Evolutionary conservation across 2,888 invertebrate species (phyloP), one percentile per base, ranked within the genome.

Genomic region (Apamea anceps): DNA sequence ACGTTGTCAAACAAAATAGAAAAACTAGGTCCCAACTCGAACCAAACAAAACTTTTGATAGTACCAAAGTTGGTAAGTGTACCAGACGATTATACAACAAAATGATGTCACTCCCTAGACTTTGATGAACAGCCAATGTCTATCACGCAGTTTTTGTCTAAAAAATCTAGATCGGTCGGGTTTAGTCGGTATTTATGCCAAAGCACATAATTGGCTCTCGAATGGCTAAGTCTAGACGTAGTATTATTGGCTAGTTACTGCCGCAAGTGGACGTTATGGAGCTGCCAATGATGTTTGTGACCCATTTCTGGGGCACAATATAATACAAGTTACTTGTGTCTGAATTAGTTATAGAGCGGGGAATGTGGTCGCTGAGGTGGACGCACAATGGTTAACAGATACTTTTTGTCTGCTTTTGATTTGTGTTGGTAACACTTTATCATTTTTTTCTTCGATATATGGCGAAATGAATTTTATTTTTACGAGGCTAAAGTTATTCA

Each of bases 221-320:
- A 89, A 89, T 84, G 48, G 77, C 81, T 74, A 62, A 76, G 90
- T 89, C 89, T 89, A 89, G 89, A 89, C 89, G 63, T 72, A 76
- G 77, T 81, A 84, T 87, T 90, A 90, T 88, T 66, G 84, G 82
- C 67, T 75, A 77, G 81, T 89, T 79, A 89, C 79, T 80, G 45
- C 74, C 67, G 73, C 32, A 62, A 86, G 78, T 80, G 79, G 84
- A 82, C 83, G 72, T 80, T 89, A 86, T 73, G 70, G 75, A 76
- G 75, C 68, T 42, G 62, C n/a, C 77, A 82, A 86, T 85, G 75
- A 85, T 87, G 81, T 84, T 83, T 87, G 84, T 76, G 86, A 77
- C 82, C 85, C 78, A 83, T 86, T 90, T 89, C 80, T 87, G 80
- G 42, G 74, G 45, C n/a, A 66, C 68, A 60, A 77, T 86, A 88